A percentile compares a stretch with the other conserved stretches of the same genome.
phyloP scores from a whole-genome alignment of 30 jellyfish, hydroid and myxozoan genomes.

The Turritopsis dohrnii region DNA sequence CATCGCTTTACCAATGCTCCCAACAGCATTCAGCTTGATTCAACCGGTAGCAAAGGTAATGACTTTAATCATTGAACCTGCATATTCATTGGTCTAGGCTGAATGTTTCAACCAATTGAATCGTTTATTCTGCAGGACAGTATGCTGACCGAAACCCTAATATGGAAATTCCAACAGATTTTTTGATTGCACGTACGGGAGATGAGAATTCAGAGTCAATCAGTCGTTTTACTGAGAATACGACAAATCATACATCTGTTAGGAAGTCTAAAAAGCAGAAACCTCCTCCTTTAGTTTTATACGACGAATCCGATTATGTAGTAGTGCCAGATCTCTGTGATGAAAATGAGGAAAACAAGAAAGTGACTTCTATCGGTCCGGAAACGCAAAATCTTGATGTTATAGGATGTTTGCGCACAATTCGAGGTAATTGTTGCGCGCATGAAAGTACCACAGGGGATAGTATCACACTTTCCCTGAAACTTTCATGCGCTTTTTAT shows the following conservation, averaged over 20 bases:
- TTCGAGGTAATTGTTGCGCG: background rate
- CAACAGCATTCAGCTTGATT: background rate
- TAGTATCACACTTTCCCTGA: background rate
- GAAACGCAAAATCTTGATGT: conserved; percentile 5
- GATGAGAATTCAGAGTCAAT: background rate
- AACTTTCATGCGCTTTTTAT: background rate
- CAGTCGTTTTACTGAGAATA: background rate
- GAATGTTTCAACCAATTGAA: no score
- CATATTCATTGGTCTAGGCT: no score
- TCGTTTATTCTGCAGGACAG: background rate
- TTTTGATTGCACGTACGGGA: background rate
- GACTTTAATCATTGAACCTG: background rate
- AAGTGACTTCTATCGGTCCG: background rate
- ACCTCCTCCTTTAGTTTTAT: background rate
- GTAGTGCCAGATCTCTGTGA: conserved; percentile 14
- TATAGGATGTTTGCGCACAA: conserved; percentile 9
- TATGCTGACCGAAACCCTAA: background rate
- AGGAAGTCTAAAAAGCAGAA: background rate
- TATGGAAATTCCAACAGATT: background rate
- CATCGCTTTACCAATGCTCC: background rate
- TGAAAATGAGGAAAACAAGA: no score
- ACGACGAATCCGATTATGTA: conserved; percentile 10
- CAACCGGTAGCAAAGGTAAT: background rate
- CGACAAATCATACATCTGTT: no score
- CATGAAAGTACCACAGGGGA: background rate